These are phyloP conservation scores for Peromyscus nudipes DNA, from an alignment of 2,797 vertebrate genomes.

Conservation along the genomic window DNA sequence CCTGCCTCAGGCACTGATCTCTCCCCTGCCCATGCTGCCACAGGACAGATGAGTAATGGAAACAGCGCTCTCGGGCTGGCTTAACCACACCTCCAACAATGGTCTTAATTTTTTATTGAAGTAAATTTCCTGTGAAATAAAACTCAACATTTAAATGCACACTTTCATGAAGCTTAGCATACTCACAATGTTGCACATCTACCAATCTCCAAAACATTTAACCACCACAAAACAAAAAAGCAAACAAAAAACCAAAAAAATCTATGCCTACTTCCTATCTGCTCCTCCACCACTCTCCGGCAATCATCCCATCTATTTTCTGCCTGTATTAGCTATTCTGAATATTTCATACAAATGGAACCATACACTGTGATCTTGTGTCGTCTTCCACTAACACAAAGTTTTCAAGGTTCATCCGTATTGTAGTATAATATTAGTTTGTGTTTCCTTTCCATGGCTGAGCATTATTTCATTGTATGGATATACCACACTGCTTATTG, in stretches of 20 bases:
- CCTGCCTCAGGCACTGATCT: too few species aligned
- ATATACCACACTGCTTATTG: not conserved
- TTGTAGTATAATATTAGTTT: not conserved
- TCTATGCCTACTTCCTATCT: not conserved
- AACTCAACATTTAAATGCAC: conserved; percentile 36
- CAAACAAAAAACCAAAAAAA: not conserved
- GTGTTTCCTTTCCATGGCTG: not conserved
- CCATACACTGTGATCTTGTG: not conserved
- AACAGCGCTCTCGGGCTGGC: too few species aligned
- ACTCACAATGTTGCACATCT: not conserved
- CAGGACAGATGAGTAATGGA: too few species aligned
- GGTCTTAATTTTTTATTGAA: not conserved
- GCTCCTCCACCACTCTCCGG: not conserved
- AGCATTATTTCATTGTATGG: not conserved
- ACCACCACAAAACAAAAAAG: not conserved
- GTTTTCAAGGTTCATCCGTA: not conserved
- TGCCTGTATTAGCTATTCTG: not conserved
- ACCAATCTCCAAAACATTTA: conserved; percentile 24
- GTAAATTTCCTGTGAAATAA: conserved; percentile 39
- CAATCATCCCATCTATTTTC: not conserved
- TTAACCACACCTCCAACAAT: too few species aligned
- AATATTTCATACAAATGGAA: not conserved
- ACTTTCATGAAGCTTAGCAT: not conserved
- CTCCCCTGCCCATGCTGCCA: too few species aligned
- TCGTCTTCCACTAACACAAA: not conserved